These are phyloP conservation scores for Cygnus olor DNA, from an alignment of 2,797 vertebrate species.

Conservation along the genomic window DNA sequence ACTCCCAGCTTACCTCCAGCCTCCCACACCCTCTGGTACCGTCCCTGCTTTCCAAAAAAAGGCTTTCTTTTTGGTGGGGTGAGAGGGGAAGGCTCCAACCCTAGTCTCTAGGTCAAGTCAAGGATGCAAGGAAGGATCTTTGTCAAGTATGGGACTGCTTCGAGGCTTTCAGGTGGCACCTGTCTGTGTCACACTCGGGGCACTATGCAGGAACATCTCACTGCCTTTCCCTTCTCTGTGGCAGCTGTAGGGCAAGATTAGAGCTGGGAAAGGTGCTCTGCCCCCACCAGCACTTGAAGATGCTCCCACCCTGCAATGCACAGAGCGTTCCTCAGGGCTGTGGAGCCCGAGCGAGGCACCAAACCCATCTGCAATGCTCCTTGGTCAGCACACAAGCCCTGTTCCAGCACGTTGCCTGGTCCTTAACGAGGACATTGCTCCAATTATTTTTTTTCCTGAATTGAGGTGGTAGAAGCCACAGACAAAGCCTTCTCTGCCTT, in stretches of 20 bases:
- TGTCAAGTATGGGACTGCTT: not conserved
- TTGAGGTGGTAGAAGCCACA: not conserved
- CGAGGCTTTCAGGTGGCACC: not conserved
- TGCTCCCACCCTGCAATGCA: not conserved
- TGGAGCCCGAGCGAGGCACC: not conserved
- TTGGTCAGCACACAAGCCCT: not conserved
- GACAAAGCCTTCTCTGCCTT: not conserved
- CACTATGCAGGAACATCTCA: not conserved
- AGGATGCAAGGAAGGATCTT: not conserved
- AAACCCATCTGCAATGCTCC: not conserved
- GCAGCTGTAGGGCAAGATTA: not conserved
- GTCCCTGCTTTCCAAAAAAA: too few relatives aligned
- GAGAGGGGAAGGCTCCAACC: not conserved
- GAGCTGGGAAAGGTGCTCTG: not conserved
- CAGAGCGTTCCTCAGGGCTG: not conserved
- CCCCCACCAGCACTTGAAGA: not conserved
- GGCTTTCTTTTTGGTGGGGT: accelerated
- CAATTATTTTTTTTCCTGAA: not conserved
- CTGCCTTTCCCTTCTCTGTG: not conserved
- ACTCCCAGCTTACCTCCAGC: too few relatives aligned
- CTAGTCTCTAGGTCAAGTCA: not conserved
- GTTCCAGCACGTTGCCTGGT: not conserved
- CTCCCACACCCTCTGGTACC: not conserved
- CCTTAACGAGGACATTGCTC: not conserved
- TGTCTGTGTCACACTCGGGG: not conserved